A percentile compares a stretch with the other conserved stretches of the same genome.
Conservation (phyloP, 2,888 invertebrate species). For the Pantelozetes paolii region DNA sequence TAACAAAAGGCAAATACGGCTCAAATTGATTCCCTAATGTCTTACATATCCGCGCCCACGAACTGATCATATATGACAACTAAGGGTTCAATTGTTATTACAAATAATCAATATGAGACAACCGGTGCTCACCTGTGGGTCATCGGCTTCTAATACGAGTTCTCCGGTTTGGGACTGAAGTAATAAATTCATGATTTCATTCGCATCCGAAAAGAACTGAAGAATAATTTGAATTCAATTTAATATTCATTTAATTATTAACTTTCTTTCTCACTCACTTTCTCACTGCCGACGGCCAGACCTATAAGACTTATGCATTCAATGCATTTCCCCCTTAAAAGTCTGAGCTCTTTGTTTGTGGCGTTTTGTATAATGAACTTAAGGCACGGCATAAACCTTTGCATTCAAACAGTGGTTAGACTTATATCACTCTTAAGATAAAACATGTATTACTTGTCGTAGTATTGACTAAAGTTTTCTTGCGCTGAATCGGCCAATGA, state of each 20-base stretch:
- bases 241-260: not conserved
- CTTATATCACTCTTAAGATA: constrained; percentile 3
- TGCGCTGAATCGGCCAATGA: constrained; percentile 97
- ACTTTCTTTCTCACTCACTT: constrained; percentile 43
- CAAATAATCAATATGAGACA: constrained; percentile 37
- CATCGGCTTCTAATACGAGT: constrained; percentile 77
- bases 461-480: constrained; percentile 89
- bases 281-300: constrained; percentile 58
- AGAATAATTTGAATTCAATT: not conserved
- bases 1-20: constrained; percentile 87
- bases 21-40: constrained; percentile 79
- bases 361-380: constrained; percentile 97
- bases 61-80: constrained; percentile 94
- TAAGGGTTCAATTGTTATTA: constrained; percentile 44
- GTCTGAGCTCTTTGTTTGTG: constrained; percentile 69
- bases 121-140: constrained; percentile 65
- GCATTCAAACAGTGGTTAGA: constrained; percentile 36
- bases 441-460: constrained; percentile 60
- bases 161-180: constrained; percentile 82
- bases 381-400: constrained; percentile 77
- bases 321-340: constrained; percentile 94
- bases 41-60: constrained; percentile 98
- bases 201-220: constrained; percentile 65
- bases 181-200: constrained; percentile 90
- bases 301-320: constrained; percentile 99